Evolutionary conservation across 2,797 vertebrate species (phyloP), one percentile per base, ranked within the genome.

Genomic region (Enteromius unitaeniatus): DNA sequence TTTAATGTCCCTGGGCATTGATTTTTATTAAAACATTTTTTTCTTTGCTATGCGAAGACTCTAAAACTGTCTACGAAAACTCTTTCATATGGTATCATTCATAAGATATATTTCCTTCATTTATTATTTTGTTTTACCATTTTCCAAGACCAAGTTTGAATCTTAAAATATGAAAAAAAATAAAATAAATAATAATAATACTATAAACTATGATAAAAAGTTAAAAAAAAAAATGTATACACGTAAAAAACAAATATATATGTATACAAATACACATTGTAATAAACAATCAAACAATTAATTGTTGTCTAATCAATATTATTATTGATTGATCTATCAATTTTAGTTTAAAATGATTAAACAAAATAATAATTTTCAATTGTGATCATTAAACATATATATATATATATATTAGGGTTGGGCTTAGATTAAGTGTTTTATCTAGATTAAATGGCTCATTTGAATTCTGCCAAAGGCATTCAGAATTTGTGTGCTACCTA

Each of bases 11-110:
- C 28, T n/a, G 14, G 28, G 11, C 72, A 55, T 40, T 40, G 73
- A n/a, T 58, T 75, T 75, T 75, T 55, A 55, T 55, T 55, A 55
- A 37, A 37, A 34, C 72, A 40, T n/a, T 55, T n/a, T 15, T 4
- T 53, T 51, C 55, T 55, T 75, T 17, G 31, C 31, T 10, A 11
- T 75, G 14, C 23, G n/a, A 74, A 55, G 5, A 37, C 17, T 19
- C 1, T 51, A 53, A 34, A 51, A 49, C 70, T 23, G 28, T n/a
- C 28, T 15, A 37, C 8, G 19, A 11, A 75, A 75, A 37, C 2
- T 0, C 26, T 31, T 47, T 31, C 19, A 19, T 13, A 34, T 53
- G 17, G 17, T 14, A 13, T 51, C 10, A 51, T 51, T 73, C 28
- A 21, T 31, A 19, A 13, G 0, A 6, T 21, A n/a, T 17, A 51